A percentile compares a stretch with the other conserved stretches of the same genome.
Conservation (phyloP, 2,888 invertebrate genomes). For the Vanessa cardui region DNA sequence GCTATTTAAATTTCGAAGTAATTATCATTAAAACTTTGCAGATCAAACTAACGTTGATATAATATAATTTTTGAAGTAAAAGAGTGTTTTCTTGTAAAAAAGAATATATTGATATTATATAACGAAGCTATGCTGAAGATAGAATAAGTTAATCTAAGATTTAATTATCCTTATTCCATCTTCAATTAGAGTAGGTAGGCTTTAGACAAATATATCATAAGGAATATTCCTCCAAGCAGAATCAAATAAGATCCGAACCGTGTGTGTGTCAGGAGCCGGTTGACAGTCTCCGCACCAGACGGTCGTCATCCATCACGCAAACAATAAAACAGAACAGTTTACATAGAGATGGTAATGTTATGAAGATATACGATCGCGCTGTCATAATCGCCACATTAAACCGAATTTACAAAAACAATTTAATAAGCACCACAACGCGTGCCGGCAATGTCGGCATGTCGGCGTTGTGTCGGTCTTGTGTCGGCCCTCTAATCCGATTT, state of each 20-base stretch:
- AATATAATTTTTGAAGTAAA: too few relatives aligned
- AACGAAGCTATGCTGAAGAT: too few relatives aligned
- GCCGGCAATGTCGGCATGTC: conserved; percentile 6
- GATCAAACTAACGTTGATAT: too few relatives aligned
- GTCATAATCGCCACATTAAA: conserved; percentile 34
- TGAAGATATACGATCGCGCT: conserved; percentile 22
- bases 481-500: conserved; percentile 59
- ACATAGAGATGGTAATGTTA: conserved; percentile 13
- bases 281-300: neutral
- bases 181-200: too few relatives aligned
- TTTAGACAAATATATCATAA: too few relatives aligned
- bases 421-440: conserved; percentile 45
- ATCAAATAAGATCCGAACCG: neutral
- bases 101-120: too few relatives aligned
- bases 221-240: neutral
- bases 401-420: conserved; percentile 46
- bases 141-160: too few relatives aligned
- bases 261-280: neutral
- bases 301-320: neutral
- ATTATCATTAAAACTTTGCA: too few relatives aligned
- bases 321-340: neutral
- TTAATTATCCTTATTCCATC: too few relatives aligned
- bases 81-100: too few relatives aligned
- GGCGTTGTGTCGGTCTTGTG: conserved; percentile 12
- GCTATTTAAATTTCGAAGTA: too few relatives aligned